Conservation (phyloP, 2,888 invertebrate species). For the Andrena minutula region DNA sequence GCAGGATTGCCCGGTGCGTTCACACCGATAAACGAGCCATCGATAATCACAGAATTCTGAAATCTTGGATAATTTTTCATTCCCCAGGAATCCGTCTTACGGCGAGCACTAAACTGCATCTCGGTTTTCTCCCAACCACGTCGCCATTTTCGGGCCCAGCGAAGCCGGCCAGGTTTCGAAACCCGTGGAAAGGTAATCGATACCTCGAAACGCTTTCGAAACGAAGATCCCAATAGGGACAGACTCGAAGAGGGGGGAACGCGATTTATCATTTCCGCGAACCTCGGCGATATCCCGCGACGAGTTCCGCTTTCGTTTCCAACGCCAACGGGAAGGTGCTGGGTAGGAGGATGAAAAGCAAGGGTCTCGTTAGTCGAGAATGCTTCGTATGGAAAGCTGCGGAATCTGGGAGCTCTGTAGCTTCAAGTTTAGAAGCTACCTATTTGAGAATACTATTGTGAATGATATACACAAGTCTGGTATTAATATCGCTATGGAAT, state of each 20-base stretch:
- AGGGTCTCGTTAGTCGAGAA: too few relatives aligned
- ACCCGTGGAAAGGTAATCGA: conserved; percentile 37
- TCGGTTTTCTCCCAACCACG: background rate
- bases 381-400: too few relatives aligned
- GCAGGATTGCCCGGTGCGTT: conserved; percentile 24
- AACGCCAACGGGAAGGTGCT: too few relatives aligned
- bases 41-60: conserved; percentile 19
- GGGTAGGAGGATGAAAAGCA: too few relatives aligned
- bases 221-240: conserved; percentile 23
- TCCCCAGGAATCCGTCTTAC: background rate
- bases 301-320: background rate
- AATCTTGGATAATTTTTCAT: background rate
- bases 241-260: background rate
- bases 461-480: too few relatives aligned
- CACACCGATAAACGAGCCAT: conserved; percentile 37
- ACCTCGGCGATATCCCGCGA: conserved; percentile 15
- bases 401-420: too few relatives aligned
- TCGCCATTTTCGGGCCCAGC: background rate
- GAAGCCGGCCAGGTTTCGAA: conserved; percentile 30
- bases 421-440: too few relatives aligned
- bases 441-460: too few relatives aligned
- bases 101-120: background rate
- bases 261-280: conserved; percentile 47
- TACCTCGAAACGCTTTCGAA: conserved; percentile 49
- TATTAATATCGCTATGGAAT: too few relatives aligned